Evolutionary conservation across 92 coral and sea anemone species (phyloP).

Genomic region (Paramuricea clavata): DNA sequence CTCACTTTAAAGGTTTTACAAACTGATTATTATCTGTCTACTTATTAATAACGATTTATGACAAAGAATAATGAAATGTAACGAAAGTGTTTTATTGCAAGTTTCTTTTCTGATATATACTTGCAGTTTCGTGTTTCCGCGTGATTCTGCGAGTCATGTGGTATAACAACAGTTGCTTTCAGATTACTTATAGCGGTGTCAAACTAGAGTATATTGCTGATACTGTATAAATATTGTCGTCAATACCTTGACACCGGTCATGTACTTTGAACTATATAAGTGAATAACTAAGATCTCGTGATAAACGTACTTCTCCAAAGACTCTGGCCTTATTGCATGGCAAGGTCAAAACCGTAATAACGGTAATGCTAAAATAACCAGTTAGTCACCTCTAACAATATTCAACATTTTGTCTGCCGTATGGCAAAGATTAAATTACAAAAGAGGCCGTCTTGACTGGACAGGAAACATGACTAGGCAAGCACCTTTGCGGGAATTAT

Average conservation of each 20-base stretch:
- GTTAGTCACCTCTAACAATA: conserved; percentile 9
- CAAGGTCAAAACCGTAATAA: conserved; percentile 47
- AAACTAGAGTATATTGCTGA: conserved; percentile 9
- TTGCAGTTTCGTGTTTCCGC: conserved; percentile 17
- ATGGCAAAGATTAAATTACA: conserved; percentile 33
- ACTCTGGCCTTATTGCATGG: neutral
- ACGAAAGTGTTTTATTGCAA: neutral
- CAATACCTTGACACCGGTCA: neutral
- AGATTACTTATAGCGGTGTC: neutral
- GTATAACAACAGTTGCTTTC: neutral
- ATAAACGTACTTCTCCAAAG: conserved; percentile 1
- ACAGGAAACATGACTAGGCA: conserved; percentile 28
- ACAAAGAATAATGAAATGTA: conserved; percentile 15
- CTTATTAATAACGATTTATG: conserved; percentile 25
- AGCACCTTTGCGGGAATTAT: neutral
- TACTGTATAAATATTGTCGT: neutral
- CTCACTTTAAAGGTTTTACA: conserved; percentile 25
- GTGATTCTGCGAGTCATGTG: too few species aligned
- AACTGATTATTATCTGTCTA: conserved; percentile 34
- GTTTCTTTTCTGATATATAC: neutral
- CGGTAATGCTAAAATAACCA: conserved; percentile 37
- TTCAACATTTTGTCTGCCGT: neutral
- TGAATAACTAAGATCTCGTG: neutral
- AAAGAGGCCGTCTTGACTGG: conserved; percentile 38
- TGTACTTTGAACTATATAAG: neutral